Conservation (phyloP, 2,113 vertebrate species). For the Serinus canaria region DNA sequence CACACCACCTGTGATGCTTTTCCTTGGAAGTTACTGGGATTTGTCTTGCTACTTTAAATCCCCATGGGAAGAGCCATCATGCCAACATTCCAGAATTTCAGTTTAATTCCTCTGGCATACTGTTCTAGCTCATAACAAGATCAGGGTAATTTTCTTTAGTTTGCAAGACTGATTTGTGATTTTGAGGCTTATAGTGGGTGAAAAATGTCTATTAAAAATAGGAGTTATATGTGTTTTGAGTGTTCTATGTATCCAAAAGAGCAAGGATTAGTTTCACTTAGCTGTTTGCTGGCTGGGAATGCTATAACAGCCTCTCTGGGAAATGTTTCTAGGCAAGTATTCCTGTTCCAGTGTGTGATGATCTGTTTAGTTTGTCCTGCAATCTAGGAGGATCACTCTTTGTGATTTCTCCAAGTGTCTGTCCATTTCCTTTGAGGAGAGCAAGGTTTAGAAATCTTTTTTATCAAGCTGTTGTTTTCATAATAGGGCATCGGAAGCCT, state of each 20-base stretch:
- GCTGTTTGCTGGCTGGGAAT: neutral
- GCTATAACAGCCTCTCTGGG: neutral
- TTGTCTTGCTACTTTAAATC: neutral
- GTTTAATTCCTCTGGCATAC: neutral
- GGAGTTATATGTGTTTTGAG: neutral
- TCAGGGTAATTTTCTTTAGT: neutral
- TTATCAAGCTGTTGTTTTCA: neutral
- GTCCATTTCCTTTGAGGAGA: neutral
- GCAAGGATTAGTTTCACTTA: neutral
- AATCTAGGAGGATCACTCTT: neutral
- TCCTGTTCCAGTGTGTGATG: neutral
- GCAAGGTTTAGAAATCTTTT: neutral
- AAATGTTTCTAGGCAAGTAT: neutral
- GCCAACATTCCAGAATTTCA: neutral
- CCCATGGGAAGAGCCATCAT: neutral
- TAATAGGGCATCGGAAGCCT: neutral
- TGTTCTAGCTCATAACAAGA: neutral
- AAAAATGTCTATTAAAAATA: neutral
- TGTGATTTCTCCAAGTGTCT: neutral
- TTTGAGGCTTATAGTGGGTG: neutral
- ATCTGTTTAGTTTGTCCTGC: neutral
- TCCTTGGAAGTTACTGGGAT: neutral
- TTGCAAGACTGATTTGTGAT: neutral
- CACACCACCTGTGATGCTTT: neutral
- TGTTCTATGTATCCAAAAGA: neutral